Base-by-base conservation (phyloP, 2,797 vertebrate genomes). In the Netta rufina region DNA sequence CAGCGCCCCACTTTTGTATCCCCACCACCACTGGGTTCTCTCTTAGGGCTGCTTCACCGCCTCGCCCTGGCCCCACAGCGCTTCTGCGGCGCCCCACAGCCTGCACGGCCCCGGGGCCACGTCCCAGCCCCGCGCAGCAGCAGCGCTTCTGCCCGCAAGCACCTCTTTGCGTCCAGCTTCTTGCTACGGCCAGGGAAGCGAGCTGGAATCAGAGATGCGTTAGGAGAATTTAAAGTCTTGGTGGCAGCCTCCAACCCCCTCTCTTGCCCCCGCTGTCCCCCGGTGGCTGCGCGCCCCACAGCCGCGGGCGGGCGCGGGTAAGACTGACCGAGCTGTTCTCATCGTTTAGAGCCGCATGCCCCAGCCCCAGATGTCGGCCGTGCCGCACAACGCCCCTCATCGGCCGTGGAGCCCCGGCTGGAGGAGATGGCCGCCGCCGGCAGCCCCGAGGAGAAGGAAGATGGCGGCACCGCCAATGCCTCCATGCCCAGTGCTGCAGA, bases 311-410 rank as follows among this genome's bases (percentile, higher is more conserved):
- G 0, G 64, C 2, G 9, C 13, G 51, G 92, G 93, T 77, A 92
- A 95, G 90, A 98, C 98, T 98, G 98, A 98, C 98, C 84, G 95
- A 97, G 97, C 84, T 98, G 92, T 98, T 98, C 98, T 98, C 96
- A 97, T 96, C 97, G 58, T 98, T 98, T 98, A 98, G 98, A 98
- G 95, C 97, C 61, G 11, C 98, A 58, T 57, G 89, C 88, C 87
- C 92, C 98, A 5, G 92, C 96, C 90, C 93, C 96, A 88, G 98
- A 97, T 43, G 96, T 89, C 25, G 94, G 90, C n/a, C 92, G 67
- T 45, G 92, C 98, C 96, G 92, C 96, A 20, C 84, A 98, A 87
- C 96, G 92, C 73, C 92, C 95, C 93, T 93, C 96, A 67, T 94
- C 96, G 79, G 93, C 95, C 13, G 73, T 92, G 41, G 97, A 97